Conservation (phyloP, 2,113 vertebrate genomes). For the Ploceus nigricollis region DNA sequence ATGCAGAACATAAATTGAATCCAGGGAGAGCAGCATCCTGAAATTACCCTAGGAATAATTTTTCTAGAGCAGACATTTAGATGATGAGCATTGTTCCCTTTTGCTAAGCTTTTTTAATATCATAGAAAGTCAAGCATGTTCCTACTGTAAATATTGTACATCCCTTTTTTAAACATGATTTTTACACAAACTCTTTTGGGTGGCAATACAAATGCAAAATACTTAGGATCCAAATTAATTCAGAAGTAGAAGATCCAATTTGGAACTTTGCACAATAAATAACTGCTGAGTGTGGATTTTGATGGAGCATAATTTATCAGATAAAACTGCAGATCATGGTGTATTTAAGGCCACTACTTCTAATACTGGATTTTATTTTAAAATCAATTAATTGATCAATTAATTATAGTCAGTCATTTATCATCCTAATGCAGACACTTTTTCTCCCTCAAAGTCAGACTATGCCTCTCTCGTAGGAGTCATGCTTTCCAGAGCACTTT, state of each 20-base stretch:
- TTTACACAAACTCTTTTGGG: conserved; percentile 8
- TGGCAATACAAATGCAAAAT: conserved; percentile 42
- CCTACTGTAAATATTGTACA: conserved; percentile 25
- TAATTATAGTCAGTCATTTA: conserved; percentile 56
- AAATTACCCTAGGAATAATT: conserved; percentile 42
- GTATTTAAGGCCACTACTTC: conserved; percentile 44
- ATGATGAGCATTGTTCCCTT: conserved; percentile 16
- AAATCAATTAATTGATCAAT: conserved; percentile 69
- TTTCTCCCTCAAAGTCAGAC: conserved; percentile 8
- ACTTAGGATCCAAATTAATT: conserved; percentile 58
- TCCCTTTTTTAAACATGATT: conserved; percentile 34
- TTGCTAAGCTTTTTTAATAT: conserved; percentile 37
- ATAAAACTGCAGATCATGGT: conserved; percentile 17
- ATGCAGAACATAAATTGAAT: conserved; percentile 53
- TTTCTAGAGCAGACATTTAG: conserved; percentile 15
- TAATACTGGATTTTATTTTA: conserved; percentile 3
- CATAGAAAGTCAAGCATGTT: conserved; percentile 19
- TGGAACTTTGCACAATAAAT: conserved; percentile 44
- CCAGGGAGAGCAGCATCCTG: conserved; percentile 1
- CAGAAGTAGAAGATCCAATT: conserved; percentile 19
- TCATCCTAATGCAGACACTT: conserved; percentile 17
- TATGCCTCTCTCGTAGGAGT: background rate
- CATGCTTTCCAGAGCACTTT: background rate
- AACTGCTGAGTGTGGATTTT: conserved; percentile 44
- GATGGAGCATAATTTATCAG: conserved; percentile 51